Evolutionary conservation across 2,113 vertebrate genomes (phyloP).

Genomic region (Lontra canadensis): DNA sequence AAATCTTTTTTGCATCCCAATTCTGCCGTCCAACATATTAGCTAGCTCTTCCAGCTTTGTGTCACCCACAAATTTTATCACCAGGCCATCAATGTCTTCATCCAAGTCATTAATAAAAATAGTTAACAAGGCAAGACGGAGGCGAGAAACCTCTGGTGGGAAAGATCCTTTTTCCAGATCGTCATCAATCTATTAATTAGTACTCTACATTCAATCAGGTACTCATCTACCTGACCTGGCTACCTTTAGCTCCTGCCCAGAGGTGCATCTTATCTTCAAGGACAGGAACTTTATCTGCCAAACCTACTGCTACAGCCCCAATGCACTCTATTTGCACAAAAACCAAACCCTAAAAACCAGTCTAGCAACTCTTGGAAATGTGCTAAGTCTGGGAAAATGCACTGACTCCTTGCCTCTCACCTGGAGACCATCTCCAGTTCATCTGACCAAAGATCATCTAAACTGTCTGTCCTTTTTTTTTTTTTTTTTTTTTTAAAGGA

Average conservation of each 20-base stretch:
- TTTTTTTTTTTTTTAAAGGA: not conserved
- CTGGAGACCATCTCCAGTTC: not conserved
- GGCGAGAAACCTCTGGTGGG: conserved; percentile 18
- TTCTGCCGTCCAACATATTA: not conserved
- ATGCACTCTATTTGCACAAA: not conserved
- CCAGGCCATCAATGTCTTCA: conserved; percentile 59
- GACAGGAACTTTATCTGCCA: not conserved
- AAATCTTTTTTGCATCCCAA: not conserved
- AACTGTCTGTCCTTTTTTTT: not conserved
- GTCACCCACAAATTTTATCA: conserved; percentile 68
- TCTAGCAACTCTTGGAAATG: not conserved
- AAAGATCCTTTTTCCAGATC: conserved; percentile 20
- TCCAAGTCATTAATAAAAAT: conserved; percentile 64
- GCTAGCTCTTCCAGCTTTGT: conserved; percentile 61
- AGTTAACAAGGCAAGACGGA: conserved; percentile 56
- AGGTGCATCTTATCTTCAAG: not conserved
- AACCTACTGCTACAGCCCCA: not conserved
- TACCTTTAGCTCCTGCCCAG: not conserved
- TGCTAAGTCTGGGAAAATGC: not conserved
- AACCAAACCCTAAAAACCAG: not conserved
- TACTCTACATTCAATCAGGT: not conserved
- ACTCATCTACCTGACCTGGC: not conserved
- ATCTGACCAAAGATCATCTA: not conserved
- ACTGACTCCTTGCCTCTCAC: not conserved
- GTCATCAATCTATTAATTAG: not conserved